A percentile compares a stretch with the other conserved stretches of the same genome.
Evolutionary conservation across 2,113 vertebrate genomes (phyloP).

Genomic region (Marmota flaviventris): DNA sequence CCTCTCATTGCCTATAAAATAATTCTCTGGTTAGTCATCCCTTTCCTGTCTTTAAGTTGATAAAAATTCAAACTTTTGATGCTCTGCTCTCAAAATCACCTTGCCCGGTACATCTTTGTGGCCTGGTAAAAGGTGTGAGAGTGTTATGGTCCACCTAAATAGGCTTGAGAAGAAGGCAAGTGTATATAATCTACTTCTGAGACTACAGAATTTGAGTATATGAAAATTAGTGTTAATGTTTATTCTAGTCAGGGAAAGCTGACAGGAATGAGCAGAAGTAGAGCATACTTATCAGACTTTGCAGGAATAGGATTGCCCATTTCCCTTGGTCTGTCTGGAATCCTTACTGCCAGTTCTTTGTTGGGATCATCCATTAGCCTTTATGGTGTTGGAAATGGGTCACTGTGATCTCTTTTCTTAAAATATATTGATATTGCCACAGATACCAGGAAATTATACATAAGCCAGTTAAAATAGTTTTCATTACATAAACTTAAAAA

Average conservation of each 20-base stretch:
- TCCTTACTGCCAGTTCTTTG: not conserved
- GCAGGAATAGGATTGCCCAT: not conserved
- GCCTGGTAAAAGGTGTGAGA: not conserved
- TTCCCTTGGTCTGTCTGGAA: not conserved
- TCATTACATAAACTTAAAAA: not conserved
- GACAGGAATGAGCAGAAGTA: not conserved
- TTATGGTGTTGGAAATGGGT: not conserved
- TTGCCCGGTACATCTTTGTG: not conserved
- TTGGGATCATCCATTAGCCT: not conserved
- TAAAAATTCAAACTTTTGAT: conserved; percentile 40
- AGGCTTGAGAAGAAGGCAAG: not conserved
- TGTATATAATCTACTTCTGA: not conserved
- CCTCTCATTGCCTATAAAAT: conserved; percentile 1
- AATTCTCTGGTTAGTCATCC: conserved; percentile 2
- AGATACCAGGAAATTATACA: not conserved
- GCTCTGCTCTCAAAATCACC: not conserved
- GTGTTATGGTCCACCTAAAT: not conserved
- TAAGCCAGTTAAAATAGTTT: not conserved
- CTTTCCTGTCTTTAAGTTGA: conserved; percentile 24
- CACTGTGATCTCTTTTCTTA: conserved; percentile 4
- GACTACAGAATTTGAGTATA: not conserved
- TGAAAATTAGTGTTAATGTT: not conserved
- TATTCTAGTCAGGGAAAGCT: not conserved
- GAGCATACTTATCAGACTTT: not conserved
- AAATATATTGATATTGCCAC: not conserved